Evolutionary conservation across 2,797 vertebrate species (phyloP).

Genomic region (Fundulus diaphanus): DNA sequence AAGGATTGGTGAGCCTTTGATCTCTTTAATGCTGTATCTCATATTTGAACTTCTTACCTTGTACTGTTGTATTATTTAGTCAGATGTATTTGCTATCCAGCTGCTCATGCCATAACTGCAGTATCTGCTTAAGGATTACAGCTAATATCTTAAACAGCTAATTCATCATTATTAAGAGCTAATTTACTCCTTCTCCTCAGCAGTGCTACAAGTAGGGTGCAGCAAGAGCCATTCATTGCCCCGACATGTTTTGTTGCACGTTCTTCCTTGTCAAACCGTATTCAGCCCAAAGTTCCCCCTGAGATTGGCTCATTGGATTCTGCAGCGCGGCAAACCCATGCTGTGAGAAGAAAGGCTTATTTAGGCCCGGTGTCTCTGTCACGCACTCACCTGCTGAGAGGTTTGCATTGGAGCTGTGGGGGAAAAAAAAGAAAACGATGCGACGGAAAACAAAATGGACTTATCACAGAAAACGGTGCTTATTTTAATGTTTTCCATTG

Average conservation of each 20-base stretch:
- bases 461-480: neutral
- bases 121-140: neutral
- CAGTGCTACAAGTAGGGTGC: neutral
- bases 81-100: neutral
- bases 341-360: slow-evolving; percentile 45
- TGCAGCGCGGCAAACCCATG: neutral
- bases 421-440: slow-evolving; percentile 1
- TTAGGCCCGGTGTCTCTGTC: slow-evolving; percentile 20
- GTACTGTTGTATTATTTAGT: no score
- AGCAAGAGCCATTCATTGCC: neutral
- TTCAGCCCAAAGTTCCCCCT: slow-evolving; percentile 4
- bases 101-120: neutral
- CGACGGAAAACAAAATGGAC: neutral
- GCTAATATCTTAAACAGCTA: slow-evolving; percentile 4
- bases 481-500: slow-evolving; percentile 5
- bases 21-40: no score
- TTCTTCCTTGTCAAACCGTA: slow-evolving; percentile 22
- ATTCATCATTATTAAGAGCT: neutral
- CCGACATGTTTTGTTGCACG: neutral
- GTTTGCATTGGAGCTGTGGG: slow-evolving; percentile 21
- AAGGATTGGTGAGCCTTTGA: no score
- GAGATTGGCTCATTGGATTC: slow-evolving; percentile 13
- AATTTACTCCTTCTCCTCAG: neutral
- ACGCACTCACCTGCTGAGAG: slow-evolving; percentile 39
- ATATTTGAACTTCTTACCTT: no score